phyloP scores from a whole-genome alignment of 2,797 vertebrate species.

The Ceryle rudis region DNA sequence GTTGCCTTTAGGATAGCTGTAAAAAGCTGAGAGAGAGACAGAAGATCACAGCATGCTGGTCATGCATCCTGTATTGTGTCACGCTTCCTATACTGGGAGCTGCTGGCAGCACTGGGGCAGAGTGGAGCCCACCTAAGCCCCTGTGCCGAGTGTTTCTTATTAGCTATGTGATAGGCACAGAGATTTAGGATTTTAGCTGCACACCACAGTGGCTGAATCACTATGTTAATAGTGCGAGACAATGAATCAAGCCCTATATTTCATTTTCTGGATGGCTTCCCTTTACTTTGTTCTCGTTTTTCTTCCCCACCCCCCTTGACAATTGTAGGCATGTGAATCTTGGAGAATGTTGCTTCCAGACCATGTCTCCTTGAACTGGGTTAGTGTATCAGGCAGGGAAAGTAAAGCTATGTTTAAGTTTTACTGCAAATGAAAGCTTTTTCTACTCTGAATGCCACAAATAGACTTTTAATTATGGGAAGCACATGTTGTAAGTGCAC shows the following conservation, averaged over 20 bases:
- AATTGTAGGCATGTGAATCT: not conserved
- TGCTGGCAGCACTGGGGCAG: not conserved
- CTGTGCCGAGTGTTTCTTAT: not conserved
- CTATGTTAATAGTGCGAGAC: not conserved
- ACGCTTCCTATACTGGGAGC: not conserved
- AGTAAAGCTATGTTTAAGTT: conserved; percentile 16
- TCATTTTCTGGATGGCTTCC: not conserved
- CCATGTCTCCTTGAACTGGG: not conserved
- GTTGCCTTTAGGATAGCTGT: not conserved
- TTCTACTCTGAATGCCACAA: not conserved
- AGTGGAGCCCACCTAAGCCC: not conserved
- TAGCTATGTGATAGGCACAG: not conserved
- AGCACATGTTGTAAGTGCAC: conserved; percentile 1
- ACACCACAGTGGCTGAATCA: not conserved
- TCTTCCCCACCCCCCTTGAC: not conserved
- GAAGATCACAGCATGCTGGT: not conserved
- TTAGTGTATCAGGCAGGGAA: not conserved
- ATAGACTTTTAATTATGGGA: conserved; percentile 45
- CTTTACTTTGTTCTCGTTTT: not conserved
- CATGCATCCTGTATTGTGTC: accelerated
- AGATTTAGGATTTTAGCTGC: not conserved
- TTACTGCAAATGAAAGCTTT: conserved; percentile 43
- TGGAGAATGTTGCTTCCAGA: not conserved
- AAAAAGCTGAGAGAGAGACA: not conserved
- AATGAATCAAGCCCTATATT: not conserved